Evolutionary conservation across 2,888 invertebrate genomes (phyloP).

Genomic region (Hoplodrina blanda): DNA sequence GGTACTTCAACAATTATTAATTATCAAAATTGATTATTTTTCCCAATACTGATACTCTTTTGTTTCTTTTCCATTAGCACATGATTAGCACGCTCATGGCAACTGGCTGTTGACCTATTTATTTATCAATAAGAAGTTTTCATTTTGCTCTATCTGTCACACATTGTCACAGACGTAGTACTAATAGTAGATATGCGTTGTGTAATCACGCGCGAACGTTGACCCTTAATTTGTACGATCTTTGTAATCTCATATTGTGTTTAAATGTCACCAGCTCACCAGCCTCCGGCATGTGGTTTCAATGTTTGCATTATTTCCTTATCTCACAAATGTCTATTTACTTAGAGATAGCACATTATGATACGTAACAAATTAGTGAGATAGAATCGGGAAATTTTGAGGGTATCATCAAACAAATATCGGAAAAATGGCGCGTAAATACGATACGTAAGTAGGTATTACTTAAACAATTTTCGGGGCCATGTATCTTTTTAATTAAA

Average conservation of each 20-base stretch:
- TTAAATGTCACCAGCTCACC: constrained; percentile 39
- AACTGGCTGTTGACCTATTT: constrained; percentile 31
- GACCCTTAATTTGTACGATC: constrained; percentile 28
- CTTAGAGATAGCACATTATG: constrained; percentile 2
- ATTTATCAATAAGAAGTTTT: constrained; percentile 21
- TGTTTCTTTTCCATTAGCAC: background rate
- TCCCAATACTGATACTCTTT: constrained; percentile 2
- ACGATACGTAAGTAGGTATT: background rate
- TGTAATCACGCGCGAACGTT: constrained; percentile 41
- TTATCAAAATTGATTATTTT: constrained; percentile 2
- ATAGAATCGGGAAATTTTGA: constrained; percentile 35
- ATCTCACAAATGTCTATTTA: constrained; percentile 37
- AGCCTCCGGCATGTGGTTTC: constrained; percentile 20
- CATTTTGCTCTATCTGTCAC: constrained; percentile 18
- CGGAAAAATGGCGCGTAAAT: constrained; percentile 39
- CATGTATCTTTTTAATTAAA: background rate
- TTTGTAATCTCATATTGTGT: constrained; percentile 18
- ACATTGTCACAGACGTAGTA: constrained; percentile 1
- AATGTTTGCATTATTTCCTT: constrained; percentile 22
- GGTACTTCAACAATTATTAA: background rate
- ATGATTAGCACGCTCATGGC: background rate
- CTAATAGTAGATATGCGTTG: background rate
- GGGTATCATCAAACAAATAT: constrained; percentile 40
- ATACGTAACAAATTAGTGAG: constrained; percentile 10
- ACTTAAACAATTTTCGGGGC: constrained; percentile 1